phyloP scores from a whole-genome alignment of 2,113 vertebrate species.

The Coregonus clupeaformis region DNA sequence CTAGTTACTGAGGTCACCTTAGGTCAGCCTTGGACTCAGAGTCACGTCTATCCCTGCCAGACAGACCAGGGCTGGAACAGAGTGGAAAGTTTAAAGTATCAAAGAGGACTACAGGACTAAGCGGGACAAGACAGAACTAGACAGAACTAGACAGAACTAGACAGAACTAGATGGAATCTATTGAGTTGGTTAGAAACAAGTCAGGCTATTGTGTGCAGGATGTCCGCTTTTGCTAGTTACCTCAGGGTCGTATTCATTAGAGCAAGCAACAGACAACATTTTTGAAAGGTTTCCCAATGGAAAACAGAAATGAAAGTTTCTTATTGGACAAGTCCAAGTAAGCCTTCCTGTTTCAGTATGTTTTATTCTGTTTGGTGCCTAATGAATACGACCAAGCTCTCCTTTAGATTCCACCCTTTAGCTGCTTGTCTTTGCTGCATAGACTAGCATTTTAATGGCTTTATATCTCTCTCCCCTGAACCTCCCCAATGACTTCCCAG shows the following conservation, averaged over 20 bases:
- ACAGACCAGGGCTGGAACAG: not conserved
- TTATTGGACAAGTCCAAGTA: too few relatives aligned
- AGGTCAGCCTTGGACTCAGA: not conserved
- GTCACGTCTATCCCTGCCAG: not conserved
- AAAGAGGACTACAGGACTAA: constrained; percentile 37
- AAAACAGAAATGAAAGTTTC: too few relatives aligned
- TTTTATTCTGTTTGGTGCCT: too few relatives aligned
- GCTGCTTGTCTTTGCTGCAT: constrained; percentile 43
- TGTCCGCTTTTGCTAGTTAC: constrained; percentile 55
- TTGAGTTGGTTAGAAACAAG: constrained; percentile 48
- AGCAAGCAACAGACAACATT: too few relatives aligned
- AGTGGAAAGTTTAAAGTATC: constrained; percentile 12
- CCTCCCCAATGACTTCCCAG: constrained; percentile 75
- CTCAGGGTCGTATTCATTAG: too few relatives aligned
- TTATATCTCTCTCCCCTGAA: constrained; percentile 54
- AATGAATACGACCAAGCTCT: constrained; percentile 19
- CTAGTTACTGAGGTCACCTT: not conserved
- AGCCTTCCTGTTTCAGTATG: too few relatives aligned
- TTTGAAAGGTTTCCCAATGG: too few relatives aligned
- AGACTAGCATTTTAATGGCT: constrained; percentile 61
- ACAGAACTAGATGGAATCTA: constrained; percentile 26
- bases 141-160: too few relatives aligned
- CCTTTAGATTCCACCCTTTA: constrained; percentile 27
- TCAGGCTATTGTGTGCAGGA: constrained; percentile 17
- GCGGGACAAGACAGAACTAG: constrained; percentile 17